phyloP scores from a whole-genome alignment of 2,888 invertebrate genomes.

The Papilio elwesi region DNA sequence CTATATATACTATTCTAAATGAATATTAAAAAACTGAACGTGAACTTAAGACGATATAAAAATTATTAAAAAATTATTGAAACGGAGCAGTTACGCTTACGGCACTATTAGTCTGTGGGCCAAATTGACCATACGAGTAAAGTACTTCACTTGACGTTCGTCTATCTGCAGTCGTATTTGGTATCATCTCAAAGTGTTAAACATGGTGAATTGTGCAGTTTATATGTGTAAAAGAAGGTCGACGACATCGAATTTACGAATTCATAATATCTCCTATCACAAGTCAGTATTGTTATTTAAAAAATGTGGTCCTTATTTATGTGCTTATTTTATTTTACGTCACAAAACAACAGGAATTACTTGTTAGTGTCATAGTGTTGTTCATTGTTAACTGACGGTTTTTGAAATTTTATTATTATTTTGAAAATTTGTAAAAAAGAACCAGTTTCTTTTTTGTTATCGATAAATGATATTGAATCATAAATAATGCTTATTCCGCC shows the following conservation, averaged over 20 bases:
- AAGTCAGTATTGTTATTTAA: constrained; percentile 20
- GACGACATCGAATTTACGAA: constrained; percentile 30
- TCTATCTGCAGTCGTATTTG: constrained; percentile 3
- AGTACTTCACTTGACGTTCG: constrained; percentile 29
- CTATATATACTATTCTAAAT: not conserved
- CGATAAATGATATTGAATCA: not conserved
- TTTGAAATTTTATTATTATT: too few species aligned
- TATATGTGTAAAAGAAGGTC: constrained; percentile 38
- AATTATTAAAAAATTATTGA: not conserved
- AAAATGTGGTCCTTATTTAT: constrained; percentile 1
- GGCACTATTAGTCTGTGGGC: constrained; percentile 25
- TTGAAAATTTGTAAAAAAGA: not conserved
- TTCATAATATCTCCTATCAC: constrained; percentile 31
- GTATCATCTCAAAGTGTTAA: constrained; percentile 16
- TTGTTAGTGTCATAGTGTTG: constrained; percentile 31
- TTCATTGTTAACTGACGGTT: constrained; percentile 7
- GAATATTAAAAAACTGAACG: not conserved
- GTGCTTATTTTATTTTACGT: constrained; percentile 5
- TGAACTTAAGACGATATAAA: not conserved
- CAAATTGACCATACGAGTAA: constrained; percentile 38
- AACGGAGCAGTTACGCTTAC: not conserved
- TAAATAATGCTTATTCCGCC: too few species aligned
- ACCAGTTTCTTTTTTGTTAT: not conserved
- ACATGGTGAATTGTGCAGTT: constrained; percentile 38
- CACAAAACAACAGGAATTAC: constrained; percentile 3